phyloP scores from a whole-genome alignment of 1,140 invertebrate species.

The Aphidius gifuensis region DNA sequence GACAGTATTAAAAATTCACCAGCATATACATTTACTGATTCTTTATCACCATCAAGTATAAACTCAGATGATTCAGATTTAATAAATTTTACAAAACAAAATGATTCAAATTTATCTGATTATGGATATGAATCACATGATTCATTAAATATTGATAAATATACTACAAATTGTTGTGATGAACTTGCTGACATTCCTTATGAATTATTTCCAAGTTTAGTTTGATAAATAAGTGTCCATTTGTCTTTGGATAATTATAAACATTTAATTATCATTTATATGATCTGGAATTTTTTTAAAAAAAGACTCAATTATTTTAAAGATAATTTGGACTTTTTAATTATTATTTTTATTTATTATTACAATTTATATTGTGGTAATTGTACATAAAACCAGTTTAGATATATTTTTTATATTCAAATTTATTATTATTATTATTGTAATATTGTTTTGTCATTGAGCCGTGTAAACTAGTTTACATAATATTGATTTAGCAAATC shows the following conservation, averaged over 20 bases:
- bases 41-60: slow-evolving; percentile 44
- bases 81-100: slow-evolving; percentile 24
- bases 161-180: slow-evolving; percentile 47
- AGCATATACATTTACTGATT: slow-evolving; percentile 37
- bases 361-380: background rate
- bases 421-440: background rate
- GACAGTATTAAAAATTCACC: slow-evolving; percentile 30
- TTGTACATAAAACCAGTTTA: no score
- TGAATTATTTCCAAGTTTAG: slow-evolving; percentile 59
- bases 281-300: background rate
- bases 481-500: no score
- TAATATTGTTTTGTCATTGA: no score
- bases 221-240: slow-evolving; percentile 40
- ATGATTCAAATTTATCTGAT: slow-evolving; percentile 42
- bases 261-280: slow-evolving; percentile 19
- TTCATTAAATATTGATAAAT: slow-evolving; percentile 35
- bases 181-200: no score
- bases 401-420: background rate
- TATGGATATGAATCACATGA: slow-evolving; percentile 52
- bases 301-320: no score
- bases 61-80: slow-evolving; percentile 43
- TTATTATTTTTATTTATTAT: slow-evolving; percentile 17
- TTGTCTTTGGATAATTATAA: background rate
- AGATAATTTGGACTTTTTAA: no score
- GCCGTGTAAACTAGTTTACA: no score